These are phyloP conservation scores for Neoitamus cyanurus DNA, from an alignment of 2,888 invertebrate genomes.

Conservation along the genomic window DNA sequence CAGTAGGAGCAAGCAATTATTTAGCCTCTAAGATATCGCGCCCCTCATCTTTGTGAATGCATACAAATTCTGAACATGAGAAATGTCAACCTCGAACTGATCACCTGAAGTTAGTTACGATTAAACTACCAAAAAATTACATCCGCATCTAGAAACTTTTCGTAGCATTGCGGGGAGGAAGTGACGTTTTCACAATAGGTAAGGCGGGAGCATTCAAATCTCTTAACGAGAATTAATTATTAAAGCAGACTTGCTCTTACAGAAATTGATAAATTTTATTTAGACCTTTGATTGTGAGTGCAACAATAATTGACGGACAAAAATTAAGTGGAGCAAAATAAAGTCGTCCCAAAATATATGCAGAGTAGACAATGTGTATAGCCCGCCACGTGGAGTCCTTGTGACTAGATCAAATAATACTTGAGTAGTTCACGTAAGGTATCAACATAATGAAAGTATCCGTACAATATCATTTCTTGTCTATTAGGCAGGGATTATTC, in stretches of 20 bases:
- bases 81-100: background rate
- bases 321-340: background rate
- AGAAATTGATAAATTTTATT: conserved; percentile 18
- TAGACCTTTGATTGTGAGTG: conserved; percentile 19
- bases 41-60: background rate
- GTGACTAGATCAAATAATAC: conserved; percentile 24
- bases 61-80: background rate
- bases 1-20: background rate
- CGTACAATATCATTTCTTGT: background rate
- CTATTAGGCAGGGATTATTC: background rate
- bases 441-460: background rate
- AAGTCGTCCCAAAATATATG: background rate
- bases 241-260: background rate
- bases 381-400: background rate
- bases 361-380: background rate
- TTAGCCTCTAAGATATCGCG: background rate
- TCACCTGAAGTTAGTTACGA: background rate
- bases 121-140: background rate
- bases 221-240: background rate
- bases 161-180: background rate
- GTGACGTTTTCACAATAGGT: background rate
- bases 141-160: background rate
- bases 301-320: conserved; percentile 23
- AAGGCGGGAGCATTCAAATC: background rate
- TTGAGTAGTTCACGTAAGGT: background rate